A percentile compares a stretch with the other conserved stretches of the same genome.
Conservation (phyloP, 2,113 vertebrate species). For the Mesitornis unicolor region DNA sequence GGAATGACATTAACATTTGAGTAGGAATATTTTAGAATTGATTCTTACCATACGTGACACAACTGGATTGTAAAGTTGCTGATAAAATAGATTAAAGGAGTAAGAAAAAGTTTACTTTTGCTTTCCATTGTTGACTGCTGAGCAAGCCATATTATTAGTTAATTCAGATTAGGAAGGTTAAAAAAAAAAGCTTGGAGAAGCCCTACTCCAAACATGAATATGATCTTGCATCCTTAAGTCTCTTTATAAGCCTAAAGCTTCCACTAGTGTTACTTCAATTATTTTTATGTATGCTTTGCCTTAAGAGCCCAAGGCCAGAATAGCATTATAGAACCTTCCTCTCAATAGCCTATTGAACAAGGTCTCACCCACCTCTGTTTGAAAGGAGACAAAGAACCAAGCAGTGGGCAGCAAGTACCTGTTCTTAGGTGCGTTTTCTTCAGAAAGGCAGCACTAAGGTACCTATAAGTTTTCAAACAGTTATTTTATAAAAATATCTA, state of each 20-base stretch:
- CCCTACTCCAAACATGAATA: neutral
- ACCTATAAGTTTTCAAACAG: neutral
- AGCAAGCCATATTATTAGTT: neutral
- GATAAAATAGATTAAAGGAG: neutral
- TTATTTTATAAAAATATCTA: neutral
- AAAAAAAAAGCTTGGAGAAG: neutral
- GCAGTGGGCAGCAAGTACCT: neutral
- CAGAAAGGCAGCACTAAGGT: neutral
- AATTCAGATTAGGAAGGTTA: neutral
- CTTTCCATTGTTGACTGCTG: neutral
- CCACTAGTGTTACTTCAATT: neutral
- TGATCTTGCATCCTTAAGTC: neutral
- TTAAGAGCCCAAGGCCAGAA: neutral
- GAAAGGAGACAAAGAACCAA: neutral
- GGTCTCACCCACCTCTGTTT: neutral
- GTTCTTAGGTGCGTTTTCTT: neutral
- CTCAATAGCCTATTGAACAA: neutral
- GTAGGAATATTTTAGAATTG: neutral
- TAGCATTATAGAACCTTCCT: neutral
- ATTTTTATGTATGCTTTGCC: neutral
- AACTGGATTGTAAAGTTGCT: constrained; percentile 4
- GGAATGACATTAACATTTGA: neutral
- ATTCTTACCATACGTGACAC: neutral
- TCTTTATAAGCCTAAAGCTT: neutral
- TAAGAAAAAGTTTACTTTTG: neutral